These are phyloP conservation scores for Anadara kagoshimensis DNA, from an alignment of 1,140 invertebrate species.

Conservation along the genomic window DNA sequence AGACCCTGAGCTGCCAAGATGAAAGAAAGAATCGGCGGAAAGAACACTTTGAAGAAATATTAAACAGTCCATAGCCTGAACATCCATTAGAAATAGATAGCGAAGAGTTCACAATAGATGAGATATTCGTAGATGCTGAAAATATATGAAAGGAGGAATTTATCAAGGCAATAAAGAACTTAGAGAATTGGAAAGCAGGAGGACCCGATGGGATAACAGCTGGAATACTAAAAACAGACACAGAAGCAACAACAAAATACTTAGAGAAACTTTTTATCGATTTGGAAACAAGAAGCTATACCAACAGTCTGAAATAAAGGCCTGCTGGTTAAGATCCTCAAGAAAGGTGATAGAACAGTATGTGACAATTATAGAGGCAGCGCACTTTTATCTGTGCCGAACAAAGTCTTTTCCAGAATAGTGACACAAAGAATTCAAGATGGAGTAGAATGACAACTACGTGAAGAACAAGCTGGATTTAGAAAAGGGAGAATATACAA, in stretches of 20 bases:
- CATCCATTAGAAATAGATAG: constrained; percentile 18
- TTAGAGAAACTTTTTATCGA: constrained; percentile 19
- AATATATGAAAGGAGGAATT: no score
- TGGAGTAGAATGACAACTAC: no score
- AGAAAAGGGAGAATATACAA: constrained; percentile 20
- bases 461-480: no score
- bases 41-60: constrained; percentile 28
- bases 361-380: no score
- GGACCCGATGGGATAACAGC: constrained; percentile 26
- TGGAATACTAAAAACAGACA: constrained; percentile 17
- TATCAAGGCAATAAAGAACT: constrained; percentile 15
- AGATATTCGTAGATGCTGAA: no score
- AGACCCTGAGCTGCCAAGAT: background rate
- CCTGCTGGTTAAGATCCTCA: no score
- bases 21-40: constrained; percentile 16
- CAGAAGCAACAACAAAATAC: constrained; percentile 12
- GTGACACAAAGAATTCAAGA: no score
- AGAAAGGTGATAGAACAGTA: no score
- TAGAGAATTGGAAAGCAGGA: constrained; percentile 13
- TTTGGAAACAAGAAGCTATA: constrained; percentile 11
- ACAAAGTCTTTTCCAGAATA: no score
- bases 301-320: constrained; percentile 10
- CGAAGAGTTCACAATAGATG: no score
- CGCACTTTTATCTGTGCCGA: no score
- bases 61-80: constrained; percentile 13